These are phyloP conservation scores for Cephonodes hylas DNA, from an alignment of 2,888 invertebrate species.

Conservation along the genomic window DNA sequence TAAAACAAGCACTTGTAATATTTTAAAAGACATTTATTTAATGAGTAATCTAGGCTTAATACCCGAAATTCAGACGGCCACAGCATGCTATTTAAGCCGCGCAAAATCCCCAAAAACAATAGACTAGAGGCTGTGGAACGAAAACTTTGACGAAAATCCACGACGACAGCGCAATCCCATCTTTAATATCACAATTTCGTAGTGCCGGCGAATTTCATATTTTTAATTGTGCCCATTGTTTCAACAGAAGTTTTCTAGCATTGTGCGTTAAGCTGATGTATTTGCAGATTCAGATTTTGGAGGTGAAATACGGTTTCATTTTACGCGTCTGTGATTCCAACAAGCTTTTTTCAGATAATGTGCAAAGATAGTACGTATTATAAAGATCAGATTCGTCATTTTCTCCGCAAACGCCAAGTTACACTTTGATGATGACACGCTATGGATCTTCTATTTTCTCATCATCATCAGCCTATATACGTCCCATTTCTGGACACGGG, in stretches of 20 bases:
- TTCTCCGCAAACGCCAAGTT: too few species aligned
- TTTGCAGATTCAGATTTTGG: background rate
- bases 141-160: constrained; percentile 6
- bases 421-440: too few species aligned
- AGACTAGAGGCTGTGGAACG: background rate
- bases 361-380: too few species aligned
- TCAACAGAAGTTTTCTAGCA: background rate
- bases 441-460: too few species aligned
- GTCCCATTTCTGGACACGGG: too few species aligned
- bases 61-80: background rate
- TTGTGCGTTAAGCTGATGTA: background rate
- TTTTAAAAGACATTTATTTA: too few species aligned
- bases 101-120: background rate
- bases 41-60: background rate
- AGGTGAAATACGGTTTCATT: background rate
- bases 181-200: background rate
- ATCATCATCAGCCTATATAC: too few species aligned
- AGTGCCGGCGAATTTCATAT: background rate
- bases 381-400: too few species aligned
- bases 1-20: too few species aligned
- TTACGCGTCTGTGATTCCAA: background rate
- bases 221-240: constrained; percentile 9
- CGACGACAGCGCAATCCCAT: too few species aligned
- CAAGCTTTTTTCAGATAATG: too few species aligned
- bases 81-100: background rate